Conservation (phyloP, 2,113 vertebrate genomes). For the Austrofundulus limnaeus region DNA sequence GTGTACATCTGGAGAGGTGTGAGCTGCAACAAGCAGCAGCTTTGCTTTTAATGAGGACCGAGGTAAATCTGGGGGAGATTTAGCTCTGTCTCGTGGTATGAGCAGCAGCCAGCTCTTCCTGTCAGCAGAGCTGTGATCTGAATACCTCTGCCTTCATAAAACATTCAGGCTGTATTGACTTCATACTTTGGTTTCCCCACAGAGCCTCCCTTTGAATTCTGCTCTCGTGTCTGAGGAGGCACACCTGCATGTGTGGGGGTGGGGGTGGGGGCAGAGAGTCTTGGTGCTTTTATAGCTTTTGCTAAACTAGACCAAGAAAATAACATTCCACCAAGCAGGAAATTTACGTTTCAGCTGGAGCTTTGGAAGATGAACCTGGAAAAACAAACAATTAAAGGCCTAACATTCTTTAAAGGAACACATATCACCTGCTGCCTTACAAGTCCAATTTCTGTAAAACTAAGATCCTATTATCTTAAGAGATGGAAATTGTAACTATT, state of each 20-base stretch:
- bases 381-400: slow-evolving; percentile 13
- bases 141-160: slow-evolving; percentile 92
- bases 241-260: slow-evolving; percentile 54
- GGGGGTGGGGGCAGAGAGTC: slow-evolving; percentile 12
- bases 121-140: slow-evolving; percentile 82
- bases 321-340: slow-evolving; percentile 20
- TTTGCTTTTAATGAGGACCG: slow-evolving; percentile 66
- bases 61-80: slow-evolving; percentile 75
- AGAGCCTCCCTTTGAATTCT: slow-evolving; percentile 73
- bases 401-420: too few species aligned
- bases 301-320: slow-evolving; percentile 31
- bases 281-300: slow-evolving; percentile 49
- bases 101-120: slow-evolving; percentile 78
- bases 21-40: slow-evolving; percentile 45
- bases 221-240: slow-evolving; percentile 69
- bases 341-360: slow-evolving; percentile 13
- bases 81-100: slow-evolving; percentile 73
- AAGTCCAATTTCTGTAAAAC: neutral
- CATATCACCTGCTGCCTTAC: too few species aligned
- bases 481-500: too few species aligned
- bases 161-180: slow-evolving; percentile 90
- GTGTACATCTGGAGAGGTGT: slow-evolving; percentile 5
- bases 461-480: too few species aligned
- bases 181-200: slow-evolving; percentile 70
- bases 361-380: slow-evolving; percentile 25